Conservation (phyloP, 1,140 invertebrate species). For the Rhopalosiphum padi region DNA sequence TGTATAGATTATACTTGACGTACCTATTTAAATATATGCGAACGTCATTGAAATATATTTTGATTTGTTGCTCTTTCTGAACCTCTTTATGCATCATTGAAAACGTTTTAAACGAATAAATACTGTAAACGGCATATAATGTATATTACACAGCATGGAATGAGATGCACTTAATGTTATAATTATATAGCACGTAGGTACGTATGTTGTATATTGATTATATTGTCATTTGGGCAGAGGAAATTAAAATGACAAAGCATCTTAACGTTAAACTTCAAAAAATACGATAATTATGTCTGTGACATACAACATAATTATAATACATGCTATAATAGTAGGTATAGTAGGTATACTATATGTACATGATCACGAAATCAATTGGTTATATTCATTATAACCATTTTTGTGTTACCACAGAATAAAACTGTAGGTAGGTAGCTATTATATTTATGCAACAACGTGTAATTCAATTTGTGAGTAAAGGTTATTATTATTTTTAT, state of each 20-base stretch:
- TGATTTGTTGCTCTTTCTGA: not conserved
- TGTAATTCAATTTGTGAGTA: no score
- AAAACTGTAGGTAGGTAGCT: no score
- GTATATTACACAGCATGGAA: not conserved
- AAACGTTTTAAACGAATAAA: not conserved
- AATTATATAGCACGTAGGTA: not conserved
- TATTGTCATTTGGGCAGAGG: not conserved
- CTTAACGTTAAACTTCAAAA: not conserved
- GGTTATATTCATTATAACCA: no score
- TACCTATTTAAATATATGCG: not conserved
- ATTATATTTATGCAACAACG: no score
- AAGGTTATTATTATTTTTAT: no score
- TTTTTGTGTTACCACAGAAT: no score
- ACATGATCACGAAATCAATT: no score
- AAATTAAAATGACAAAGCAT: conserved; percentile 34
- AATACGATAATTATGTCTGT: not conserved
- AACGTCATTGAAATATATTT: not conserved
- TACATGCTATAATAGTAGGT: no score
- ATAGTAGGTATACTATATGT: not conserved
- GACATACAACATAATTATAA: no score
- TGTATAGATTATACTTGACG: not conserved
- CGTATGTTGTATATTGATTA: not conserved
- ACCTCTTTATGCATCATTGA: not conserved
- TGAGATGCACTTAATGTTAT: not conserved
- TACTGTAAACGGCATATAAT: not conserved